These are phyloP conservation scores for Chondrilla cf. caribensis DNA, from an alignment of 37 sponge, comb jelly and placozoan genomes.

Conservation along the genomic window DNA sequence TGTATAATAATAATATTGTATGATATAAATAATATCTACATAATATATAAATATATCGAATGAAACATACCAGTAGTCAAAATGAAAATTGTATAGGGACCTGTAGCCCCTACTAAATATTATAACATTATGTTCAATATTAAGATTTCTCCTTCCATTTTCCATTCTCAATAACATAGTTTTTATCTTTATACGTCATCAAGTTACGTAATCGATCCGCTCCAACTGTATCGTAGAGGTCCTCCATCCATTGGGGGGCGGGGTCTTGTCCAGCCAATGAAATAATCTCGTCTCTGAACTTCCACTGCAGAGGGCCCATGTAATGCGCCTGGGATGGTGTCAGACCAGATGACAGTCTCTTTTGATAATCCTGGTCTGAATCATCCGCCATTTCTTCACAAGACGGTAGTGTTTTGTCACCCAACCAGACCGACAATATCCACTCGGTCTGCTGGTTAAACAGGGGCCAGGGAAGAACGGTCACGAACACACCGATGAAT, in stretches of 20 bases:
- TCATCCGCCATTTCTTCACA: slow-evolving; percentile 54
- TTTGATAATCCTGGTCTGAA: slow-evolving; percentile 27
- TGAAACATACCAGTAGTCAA: too few relatives aligned
- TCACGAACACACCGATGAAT: slow-evolving; percentile 50
- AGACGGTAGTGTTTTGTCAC: slow-evolving; percentile 47
- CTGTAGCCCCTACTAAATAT: too few relatives aligned
- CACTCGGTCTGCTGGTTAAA: slow-evolving; percentile 49
- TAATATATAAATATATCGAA: too few relatives aligned
- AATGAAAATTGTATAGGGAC: too few relatives aligned
- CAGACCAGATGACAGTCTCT: slow-evolving; percentile 34
- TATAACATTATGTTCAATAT: too few relatives aligned
- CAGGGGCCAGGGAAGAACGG: slow-evolving; percentile 33
- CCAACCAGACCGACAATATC: slow-evolving; percentile 50
- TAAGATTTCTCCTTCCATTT: slow-evolving; percentile 14
- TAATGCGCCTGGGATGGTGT: slow-evolving; percentile 43
- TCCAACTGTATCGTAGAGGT: slow-evolving; percentile 23
- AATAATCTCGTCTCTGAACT: slow-evolving; percentile 26
- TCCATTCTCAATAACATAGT: slow-evolving; percentile 15
- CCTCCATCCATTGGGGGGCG: slow-evolving; percentile 10
- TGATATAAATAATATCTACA: too few relatives aligned
- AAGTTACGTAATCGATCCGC: slow-evolving; percentile 19
- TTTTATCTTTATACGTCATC: slow-evolving; percentile 30
- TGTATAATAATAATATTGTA: too few relatives aligned
- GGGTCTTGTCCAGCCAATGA: slow-evolving; percentile 20
- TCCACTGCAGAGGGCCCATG: slow-evolving; percentile 58